phyloP scores from a whole-genome alignment of 2,113 vertebrate genomes.

The Platichthys stellatus region DNA sequence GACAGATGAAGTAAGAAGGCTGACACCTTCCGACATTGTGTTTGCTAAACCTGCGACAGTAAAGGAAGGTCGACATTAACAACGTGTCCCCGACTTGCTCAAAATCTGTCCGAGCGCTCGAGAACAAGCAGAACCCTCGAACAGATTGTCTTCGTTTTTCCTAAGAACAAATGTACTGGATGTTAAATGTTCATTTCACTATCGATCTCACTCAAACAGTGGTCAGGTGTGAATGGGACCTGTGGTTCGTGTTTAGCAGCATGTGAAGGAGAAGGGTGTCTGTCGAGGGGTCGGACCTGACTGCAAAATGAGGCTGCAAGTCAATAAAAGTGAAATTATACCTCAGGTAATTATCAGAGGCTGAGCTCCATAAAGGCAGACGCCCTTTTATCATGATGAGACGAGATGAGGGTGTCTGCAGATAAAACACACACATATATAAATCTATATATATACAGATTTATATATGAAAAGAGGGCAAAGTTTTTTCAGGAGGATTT shows the following conservation, averaged over 20 bases:
- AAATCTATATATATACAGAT: too few species aligned
- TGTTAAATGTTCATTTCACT: neutral
- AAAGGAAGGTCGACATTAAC: neutral
- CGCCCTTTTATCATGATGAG: neutral
- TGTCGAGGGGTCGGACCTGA: neutral
- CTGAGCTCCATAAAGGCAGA: slow-evolving; percentile 15
- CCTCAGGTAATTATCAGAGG: slow-evolving; percentile 29
- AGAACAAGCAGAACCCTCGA: neutral
- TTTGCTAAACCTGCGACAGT: slow-evolving; percentile 56
- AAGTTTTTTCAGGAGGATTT: too few species aligned
- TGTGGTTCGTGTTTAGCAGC: neutral
- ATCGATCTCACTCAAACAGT: neutral
- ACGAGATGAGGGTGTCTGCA: neutral
- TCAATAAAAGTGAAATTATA: slow-evolving; percentile 41
- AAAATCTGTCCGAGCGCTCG: neutral
- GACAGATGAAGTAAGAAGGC: slow-evolving; percentile 27
- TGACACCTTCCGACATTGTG: slow-evolving; percentile 62
- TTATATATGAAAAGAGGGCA: too few species aligned
- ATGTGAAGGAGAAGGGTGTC: neutral
- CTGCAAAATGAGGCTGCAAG: slow-evolving; percentile 27
- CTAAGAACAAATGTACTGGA: neutral
- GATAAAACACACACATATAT: neutral
- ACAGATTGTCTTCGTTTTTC: neutral
- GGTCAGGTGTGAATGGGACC: neutral
- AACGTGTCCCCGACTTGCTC: neutral